These are phyloP conservation scores for Clunio marinus DNA, from an alignment of 2,888 invertebrate species.

Conservation along the genomic window DNA sequence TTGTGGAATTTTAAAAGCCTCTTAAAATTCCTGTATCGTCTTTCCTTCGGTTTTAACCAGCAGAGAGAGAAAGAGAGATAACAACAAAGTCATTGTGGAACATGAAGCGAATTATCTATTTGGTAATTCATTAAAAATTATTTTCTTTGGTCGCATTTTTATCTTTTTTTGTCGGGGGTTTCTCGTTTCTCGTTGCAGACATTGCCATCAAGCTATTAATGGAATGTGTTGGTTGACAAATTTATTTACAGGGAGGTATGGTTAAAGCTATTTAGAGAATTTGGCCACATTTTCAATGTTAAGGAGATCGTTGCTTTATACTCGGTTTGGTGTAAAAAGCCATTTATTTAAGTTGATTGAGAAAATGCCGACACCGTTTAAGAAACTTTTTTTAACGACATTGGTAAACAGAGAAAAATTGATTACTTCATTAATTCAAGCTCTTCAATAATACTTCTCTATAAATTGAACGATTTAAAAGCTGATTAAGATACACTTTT, in stretches of 20 bases:
- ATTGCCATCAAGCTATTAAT: constrained; percentile 14
- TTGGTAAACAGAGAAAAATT: constrained; percentile 3
- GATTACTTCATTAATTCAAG: constrained; percentile 17
- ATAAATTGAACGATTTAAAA: constrained; percentile 31
- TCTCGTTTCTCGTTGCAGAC: not conserved
- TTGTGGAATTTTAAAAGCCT: constrained; percentile 35
- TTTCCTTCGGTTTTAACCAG: not conserved
- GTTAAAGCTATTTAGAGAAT: not conserved
- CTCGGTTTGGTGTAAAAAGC: too few species aligned
- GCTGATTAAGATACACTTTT: constrained; percentile 35
- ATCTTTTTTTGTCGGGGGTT: constrained; percentile 1
- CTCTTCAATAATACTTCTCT: constrained; percentile 11
- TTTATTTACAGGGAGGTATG: constrained; percentile 22
- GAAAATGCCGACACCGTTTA: not conserved
- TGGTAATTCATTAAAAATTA: constrained; percentile 7
- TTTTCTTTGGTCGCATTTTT: not conserved
- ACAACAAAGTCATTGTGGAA: constrained; percentile 11
- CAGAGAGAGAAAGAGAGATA: not conserved
- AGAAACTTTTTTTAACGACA: not conserved
- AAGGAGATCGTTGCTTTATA: too few species aligned
- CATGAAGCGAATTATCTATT: not conserved
- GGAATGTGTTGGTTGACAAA: constrained; percentile 37
- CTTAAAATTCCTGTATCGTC: constrained; percentile 6
- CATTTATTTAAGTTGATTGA: not conserved
- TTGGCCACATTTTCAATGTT: not conserved